phyloP scores from a whole-genome alignment of 2,113 vertebrate species.

The Mobula hypostoma region DNA sequence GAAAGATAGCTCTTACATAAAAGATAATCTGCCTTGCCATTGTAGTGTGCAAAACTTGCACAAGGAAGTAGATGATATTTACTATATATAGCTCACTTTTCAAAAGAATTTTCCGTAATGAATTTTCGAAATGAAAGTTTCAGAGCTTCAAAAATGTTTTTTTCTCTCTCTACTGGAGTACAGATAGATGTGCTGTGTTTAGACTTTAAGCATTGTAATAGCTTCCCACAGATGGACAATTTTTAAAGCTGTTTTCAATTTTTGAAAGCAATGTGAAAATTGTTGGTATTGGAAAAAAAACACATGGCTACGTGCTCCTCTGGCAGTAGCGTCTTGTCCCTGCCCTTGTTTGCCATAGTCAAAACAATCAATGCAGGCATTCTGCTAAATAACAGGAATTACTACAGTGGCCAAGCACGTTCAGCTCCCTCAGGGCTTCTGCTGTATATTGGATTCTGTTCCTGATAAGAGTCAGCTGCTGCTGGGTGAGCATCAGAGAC shows the following conservation, averaged over 20 bases:
- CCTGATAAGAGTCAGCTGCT: constrained; percentile 40
- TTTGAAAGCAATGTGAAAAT: constrained; percentile 38
- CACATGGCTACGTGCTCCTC: constrained; percentile 30
- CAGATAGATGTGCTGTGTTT: constrained; percentile 26
- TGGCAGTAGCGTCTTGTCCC: constrained; percentile 40
- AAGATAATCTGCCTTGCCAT: constrained; percentile 4
- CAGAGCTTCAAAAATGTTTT: not conserved
- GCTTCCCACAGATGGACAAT: constrained; percentile 36
- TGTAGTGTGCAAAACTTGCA: not conserved
- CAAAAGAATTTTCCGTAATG: not conserved
- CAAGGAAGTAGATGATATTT: constrained; percentile 33
- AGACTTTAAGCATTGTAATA: constrained; percentile 33
- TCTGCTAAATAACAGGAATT: constrained; percentile 46
- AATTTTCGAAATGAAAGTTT: constrained; percentile 14
- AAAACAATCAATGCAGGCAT: constrained; percentile 37
- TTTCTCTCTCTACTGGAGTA: not conserved
- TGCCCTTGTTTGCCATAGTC: constrained; percentile 41
- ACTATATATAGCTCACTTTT: constrained; percentile 25
- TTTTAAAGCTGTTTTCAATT: constrained; percentile 35
- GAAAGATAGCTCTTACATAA: not conserved
- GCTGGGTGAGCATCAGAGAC: not conserved
- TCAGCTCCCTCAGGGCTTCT: constrained; percentile 37
- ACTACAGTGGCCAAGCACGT: constrained; percentile 42
- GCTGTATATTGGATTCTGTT: constrained; percentile 31
- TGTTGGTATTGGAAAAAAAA: constrained; percentile 26